Evolutionary conservation across 2,888 invertebrate species (phyloP).

Genomic region (Pegoplata infirma): DNA sequence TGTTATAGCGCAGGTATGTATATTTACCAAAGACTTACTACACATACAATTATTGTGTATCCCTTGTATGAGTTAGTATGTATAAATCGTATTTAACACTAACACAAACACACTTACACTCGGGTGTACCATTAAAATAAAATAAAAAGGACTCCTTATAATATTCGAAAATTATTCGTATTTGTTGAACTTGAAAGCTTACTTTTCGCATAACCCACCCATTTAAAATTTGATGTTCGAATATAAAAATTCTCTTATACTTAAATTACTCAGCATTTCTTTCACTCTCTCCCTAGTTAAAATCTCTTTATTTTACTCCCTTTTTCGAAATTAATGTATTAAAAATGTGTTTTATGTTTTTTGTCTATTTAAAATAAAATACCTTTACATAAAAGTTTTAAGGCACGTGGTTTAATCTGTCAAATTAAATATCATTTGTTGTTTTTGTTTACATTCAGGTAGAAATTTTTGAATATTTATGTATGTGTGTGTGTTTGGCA

Average conservation of each 20-base stretch:
- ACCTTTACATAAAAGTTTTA: conserved; percentile 27
- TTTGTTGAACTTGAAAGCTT: conserved; percentile 62
- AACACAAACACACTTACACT: conserved; percentile 30
- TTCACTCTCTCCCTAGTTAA: too few species aligned
- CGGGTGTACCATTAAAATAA: not conserved
- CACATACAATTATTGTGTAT: conserved; percentile 60
- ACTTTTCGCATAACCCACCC: conserved; percentile 24
- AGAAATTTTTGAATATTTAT: not conserved
- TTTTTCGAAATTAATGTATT: not conserved
- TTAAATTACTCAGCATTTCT: too few species aligned
- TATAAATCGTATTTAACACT: conserved; percentile 45
- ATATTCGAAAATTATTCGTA: conserved; percentile 48
- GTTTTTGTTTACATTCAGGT: conserved; percentile 15
- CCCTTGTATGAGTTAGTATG: conserved; percentile 42
- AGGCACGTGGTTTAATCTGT: conserved; percentile 50
- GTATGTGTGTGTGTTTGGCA: not conserved
- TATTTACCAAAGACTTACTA: conserved; percentile 48
- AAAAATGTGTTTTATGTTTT: not conserved
- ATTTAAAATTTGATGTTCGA: not conserved
- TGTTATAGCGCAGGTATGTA: conserved; percentile 67
- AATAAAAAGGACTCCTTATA: not conserved
- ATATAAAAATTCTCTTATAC: conserved; percentile 4
- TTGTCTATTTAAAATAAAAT: conserved; percentile 4
- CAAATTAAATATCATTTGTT: conserved; percentile 28
- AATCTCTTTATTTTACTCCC: not conserved